phyloP scores from a whole-genome alignment of 2,797 vertebrate species.

The Borostomias antarcticus region DNA sequence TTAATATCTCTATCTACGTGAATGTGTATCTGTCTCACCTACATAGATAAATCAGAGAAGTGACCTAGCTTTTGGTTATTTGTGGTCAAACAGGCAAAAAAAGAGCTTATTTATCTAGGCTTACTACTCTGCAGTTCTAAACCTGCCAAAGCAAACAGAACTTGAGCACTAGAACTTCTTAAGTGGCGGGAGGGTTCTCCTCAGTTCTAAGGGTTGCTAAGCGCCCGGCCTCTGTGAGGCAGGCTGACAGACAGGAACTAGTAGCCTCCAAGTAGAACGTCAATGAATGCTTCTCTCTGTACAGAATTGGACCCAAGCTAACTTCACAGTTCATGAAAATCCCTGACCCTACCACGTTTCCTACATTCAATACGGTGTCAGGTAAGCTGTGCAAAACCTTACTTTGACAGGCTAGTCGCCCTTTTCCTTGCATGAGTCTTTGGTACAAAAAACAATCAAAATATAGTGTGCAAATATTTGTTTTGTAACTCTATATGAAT shows the following conservation, averaged over 20 bases:
- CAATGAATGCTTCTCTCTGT: conserved; percentile 95
- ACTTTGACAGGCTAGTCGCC: conserved; percentile 99
- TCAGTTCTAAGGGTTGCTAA: conserved; percentile 74
- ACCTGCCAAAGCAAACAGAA: not conserved
- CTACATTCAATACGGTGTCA: conserved; percentile 99
- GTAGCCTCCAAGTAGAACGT: conserved; percentile 80
- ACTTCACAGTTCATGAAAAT: conserved; percentile 99
- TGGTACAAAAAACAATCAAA: conserved; percentile 99
- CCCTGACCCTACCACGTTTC: conserved; percentile 94
- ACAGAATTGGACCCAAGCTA: conserved; percentile 99
- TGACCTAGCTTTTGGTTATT: conserved; percentile 91
- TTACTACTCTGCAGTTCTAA: conserved; percentile 51
- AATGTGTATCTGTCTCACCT: conserved; percentile 76
- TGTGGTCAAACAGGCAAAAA: conserved; percentile 86
- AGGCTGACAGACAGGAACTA: conserved; percentile 82
- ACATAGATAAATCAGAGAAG: conserved; percentile 87
- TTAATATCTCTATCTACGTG: conserved; percentile 76
- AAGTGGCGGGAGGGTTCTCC: conserved; percentile 67
- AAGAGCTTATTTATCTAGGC: conserved; percentile 80
- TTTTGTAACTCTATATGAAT: conserved; percentile 82
- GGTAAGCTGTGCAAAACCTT: conserved; percentile 99
- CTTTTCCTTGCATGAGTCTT: conserved; percentile 99
- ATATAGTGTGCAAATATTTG: conserved; percentile 99
- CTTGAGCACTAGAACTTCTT: not conserved
- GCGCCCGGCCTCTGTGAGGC: conserved; percentile 85